Base-by-base conservation (phyloP, 2,888 invertebrate species). In the Antheraea assamensis region DNA sequence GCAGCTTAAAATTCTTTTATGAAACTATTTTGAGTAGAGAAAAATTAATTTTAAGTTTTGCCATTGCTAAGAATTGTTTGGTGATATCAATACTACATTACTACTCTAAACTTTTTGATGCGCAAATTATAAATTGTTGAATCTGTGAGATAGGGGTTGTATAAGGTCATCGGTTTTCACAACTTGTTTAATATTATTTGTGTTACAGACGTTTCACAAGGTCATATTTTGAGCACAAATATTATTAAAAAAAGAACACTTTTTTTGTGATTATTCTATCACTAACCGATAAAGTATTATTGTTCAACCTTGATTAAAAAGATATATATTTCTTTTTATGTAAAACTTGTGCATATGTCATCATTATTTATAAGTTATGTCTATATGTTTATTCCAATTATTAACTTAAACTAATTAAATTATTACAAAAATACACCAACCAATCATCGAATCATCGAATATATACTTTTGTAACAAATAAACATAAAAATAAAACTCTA, bases 21-120 rank as follows among this genome's bases (percentile, higher is more conserved):
- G 24, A 82, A 85, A 84, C 85, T 86, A 76, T 82, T 86, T 85
- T 82, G 76, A 75, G 79, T 78, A 77, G 75, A 78, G 77, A 81
- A 80, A 82, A 82, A 10, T 4, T 78, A 85, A 84, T 83, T 86
- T 86, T 88, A 81, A 76, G 84, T 85, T 86, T 86, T 84, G 81
- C 79, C 75, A 78, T 58, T 10, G 7, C 8, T 86, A 86, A 88
- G 86, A 87, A 85, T 81, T 82, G 79, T 76, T 80, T 85, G 79
- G 86, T 86, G 83, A 84, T 82, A 85, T 87, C 84, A 83, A 82
- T 81, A 85, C 86, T 84, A 84, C 84, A 85, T 87, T 83, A 83
- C 82, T 83, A 83, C 83, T 83, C 79, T 78, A 85, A 85, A 85
- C 84, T 85, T 87, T 79, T 81, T 82, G 82, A 85, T 78, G 83